A percentile compares a stretch with the other conserved stretches of the same genome.
Evolutionary conservation across 2,797 vertebrate species (phyloP).

Genomic region (Cyprinodon diabolis): DNA sequence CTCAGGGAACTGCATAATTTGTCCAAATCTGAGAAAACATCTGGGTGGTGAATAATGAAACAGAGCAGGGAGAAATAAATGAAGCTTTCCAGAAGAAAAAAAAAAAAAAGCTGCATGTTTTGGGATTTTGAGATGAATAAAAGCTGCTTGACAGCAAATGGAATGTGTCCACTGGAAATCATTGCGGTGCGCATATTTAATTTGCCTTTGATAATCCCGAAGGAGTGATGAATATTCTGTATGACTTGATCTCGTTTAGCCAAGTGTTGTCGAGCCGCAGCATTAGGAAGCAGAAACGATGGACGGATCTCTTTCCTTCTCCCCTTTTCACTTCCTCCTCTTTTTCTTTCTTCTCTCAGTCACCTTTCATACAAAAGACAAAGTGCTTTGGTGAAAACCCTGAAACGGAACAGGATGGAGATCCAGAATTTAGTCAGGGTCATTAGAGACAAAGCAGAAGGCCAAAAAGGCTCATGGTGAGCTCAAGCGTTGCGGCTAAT

Average conservation of each 20-base stretch:
- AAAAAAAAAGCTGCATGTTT: neutral
- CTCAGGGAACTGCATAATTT: conserved; percentile 56
- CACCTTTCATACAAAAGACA: conserved; percentile 17
- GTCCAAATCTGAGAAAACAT: conserved; percentile 51
- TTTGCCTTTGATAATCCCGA: conserved; percentile 57
- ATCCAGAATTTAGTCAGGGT: conserved; percentile 59
- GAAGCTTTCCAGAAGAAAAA: conserved; percentile 37
- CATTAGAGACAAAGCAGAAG: conserved; percentile 56
- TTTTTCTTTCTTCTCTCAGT: neutral
- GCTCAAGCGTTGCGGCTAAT: conserved; percentile 70
- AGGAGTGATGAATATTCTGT: conserved; percentile 67
- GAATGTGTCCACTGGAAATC: conserved; percentile 54
- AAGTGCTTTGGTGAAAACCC: conserved; percentile 43
- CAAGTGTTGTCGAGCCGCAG: conserved; percentile 36
- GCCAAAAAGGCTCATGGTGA: conserved; percentile 55
- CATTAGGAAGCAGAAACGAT: conserved; percentile 28
- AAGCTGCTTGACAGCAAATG: conserved; percentile 32
- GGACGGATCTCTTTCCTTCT: conserved; percentile 24
- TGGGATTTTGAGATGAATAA: conserved; percentile 5
- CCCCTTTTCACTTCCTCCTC: conserved; percentile 7
- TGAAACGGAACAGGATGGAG: conserved; percentile 35
- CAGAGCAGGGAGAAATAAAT: conserved; percentile 52
- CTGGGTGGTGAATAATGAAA: conserved; percentile 64
- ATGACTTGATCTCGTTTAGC: conserved; percentile 63
- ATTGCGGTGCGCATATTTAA: conserved; percentile 47